Percentiles rank a stretch among this genome's conserved stretches.
Evolutionary conservation across 2,113 vertebrate genomes (phyloP).

Genomic region (Sminthopsis crassicaudata): DNA sequence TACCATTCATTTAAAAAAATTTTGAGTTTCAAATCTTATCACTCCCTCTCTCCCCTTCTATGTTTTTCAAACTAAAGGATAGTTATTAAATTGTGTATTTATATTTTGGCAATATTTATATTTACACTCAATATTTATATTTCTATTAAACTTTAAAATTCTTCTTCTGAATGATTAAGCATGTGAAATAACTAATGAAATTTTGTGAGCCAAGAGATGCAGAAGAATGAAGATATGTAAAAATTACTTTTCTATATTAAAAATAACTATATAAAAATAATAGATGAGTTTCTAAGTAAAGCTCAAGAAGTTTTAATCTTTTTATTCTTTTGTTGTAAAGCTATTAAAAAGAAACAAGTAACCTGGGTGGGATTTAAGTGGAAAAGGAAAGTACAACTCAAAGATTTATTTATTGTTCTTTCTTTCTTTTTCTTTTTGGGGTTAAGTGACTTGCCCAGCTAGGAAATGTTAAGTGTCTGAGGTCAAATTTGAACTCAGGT

Average conservation of each 20-base stretch:
- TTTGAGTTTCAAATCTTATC: too few species aligned
- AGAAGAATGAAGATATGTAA: not conserved
- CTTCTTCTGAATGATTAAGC: not conserved
- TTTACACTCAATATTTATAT: too few species aligned
- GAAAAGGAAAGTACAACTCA: not conserved
- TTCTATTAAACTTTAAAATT: too few species aligned
- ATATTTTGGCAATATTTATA: not conserved
- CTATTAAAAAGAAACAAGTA: not conserved
- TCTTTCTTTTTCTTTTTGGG: not conserved
- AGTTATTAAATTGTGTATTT: not conserved
- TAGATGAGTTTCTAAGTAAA: not conserved
- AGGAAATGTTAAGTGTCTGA: too few species aligned
- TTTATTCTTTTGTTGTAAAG: not conserved
- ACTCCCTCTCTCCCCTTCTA: too few species aligned
- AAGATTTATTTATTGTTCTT: not conserved
- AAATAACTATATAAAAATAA: not conserved
- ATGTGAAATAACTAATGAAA: not conserved
- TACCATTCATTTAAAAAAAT: too few species aligned
- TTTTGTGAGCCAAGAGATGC: not conserved
- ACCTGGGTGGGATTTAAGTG: not conserved
- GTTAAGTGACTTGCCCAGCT: too few species aligned
- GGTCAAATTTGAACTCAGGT: too few species aligned
- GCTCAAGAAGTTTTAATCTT: not conserved
- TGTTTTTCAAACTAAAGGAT: not conserved
- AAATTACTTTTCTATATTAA: not conserved